Conservation (phyloP, 2,113 vertebrate species). For the Tragulus kanchil region DNA sequence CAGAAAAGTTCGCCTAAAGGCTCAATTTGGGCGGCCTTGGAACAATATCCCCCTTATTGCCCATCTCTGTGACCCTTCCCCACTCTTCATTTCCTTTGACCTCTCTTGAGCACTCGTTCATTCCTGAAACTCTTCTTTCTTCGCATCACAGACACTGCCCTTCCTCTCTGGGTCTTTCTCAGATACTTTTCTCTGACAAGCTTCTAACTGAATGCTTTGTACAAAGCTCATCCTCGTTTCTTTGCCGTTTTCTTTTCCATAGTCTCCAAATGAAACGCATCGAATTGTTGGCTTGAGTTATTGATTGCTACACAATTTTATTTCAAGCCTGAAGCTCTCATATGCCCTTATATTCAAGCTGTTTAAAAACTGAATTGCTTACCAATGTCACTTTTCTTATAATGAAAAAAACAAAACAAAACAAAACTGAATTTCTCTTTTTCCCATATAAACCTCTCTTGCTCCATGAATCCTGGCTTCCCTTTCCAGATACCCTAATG, state of each 20-base stretch:
- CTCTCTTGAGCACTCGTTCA: conserved; percentile 51
- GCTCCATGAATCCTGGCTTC: not conserved
- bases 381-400: too few relatives aligned
- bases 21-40: not conserved
- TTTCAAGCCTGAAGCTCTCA: not conserved
- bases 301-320: not conserved
- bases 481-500: not conserved
- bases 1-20: conserved; percentile 43
- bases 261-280: conserved; percentile 9
- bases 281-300: not conserved
- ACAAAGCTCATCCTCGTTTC: not conserved
- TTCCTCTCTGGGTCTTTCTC: not conserved
- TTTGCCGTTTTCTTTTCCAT: conserved; percentile 46
- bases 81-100: conserved; percentile 10
- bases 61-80: not conserved
- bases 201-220: not conserved
- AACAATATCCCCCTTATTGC: conserved; percentile 22
- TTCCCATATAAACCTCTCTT: not conserved
- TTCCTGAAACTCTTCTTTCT: conserved; percentile 45
- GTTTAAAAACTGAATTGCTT: conserved; percentile 3
- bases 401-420: not conserved
- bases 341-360: not conserved
- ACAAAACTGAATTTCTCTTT: not conserved
- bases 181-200: not conserved
- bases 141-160: not conserved